Percentiles rank a stretch among this genome's conserved stretches.
These are phyloP conservation scores for Danio albolineatus DNA, from an alignment of 2,797 vertebrate species.

Conservation along the genomic window DNA sequence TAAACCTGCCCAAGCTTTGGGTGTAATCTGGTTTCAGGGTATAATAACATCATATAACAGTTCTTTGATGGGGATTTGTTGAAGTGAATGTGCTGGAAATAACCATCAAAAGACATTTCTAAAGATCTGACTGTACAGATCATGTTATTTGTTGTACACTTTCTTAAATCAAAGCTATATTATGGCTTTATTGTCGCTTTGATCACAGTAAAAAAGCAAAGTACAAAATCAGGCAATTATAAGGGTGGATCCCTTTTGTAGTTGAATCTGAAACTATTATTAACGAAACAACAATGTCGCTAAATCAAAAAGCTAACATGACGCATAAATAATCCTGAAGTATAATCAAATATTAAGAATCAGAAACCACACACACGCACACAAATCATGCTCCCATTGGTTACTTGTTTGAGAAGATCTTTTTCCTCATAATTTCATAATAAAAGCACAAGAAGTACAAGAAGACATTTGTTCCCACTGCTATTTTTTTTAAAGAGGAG, in stretches of 20 bases:
- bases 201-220: neutral
- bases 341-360: neutral
- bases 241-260: neutral
- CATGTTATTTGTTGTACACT: neutral
- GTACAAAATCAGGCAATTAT: neutral
- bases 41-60: neutral
- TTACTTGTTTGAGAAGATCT: no score
- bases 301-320: neutral
- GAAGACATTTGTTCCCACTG: no score
- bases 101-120: neutral
- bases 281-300: neutral
- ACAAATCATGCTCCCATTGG: neutral
- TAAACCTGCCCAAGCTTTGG: slow-evolving; percentile 6
- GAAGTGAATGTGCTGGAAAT: neutral
- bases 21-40: neutral
- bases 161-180: neutral
- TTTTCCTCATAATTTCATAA: no score
- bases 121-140: neutral
- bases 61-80: neutral
- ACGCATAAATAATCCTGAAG: neutral
- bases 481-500: no score
- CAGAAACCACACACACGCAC: neutral
- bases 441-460: no score
- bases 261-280: neutral
- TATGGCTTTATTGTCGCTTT: neutral